These are phyloP conservation scores for Marasmarcha lunaedactyla DNA, from an alignment of 2,888 invertebrate species.

Conservation along the genomic window DNA sequence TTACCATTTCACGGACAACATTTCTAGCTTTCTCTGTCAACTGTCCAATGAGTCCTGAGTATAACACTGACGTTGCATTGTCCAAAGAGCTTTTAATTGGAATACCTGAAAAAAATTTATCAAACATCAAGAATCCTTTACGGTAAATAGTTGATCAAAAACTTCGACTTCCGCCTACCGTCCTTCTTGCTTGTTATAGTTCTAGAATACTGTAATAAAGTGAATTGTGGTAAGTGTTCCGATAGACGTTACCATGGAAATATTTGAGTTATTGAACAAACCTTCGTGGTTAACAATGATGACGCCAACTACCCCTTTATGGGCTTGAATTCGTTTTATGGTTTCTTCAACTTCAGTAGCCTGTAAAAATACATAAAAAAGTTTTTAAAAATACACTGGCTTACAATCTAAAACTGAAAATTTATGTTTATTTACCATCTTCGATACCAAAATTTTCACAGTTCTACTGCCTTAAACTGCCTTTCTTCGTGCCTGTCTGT, in stretches of 20 bases:
- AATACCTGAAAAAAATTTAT: constrained; percentile 79
- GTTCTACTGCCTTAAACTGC: too few relatives aligned
- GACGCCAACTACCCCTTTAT: constrained; percentile 97
- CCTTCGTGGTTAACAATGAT: constrained; percentile 98
- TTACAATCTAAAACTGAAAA: too few relatives aligned
- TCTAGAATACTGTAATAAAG: too few relatives aligned
- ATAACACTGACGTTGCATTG: constrained; percentile 95
- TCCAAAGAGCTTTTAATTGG: constrained; percentile 94
- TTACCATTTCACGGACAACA: constrained; percentile 89
- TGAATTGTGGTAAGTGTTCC: too few relatives aligned
- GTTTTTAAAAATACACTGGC: constrained; percentile 1
- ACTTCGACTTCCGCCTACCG: too few relatives aligned
- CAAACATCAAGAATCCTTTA: background rate
- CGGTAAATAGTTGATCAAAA: too few relatives aligned
- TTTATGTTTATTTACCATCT: too few relatives aligned
- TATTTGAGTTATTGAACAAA: constrained; percentile 56
- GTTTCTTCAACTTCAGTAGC: constrained; percentile 96
- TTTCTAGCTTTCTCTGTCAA: constrained; percentile 93
- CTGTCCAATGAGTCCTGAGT: constrained; percentile 92
- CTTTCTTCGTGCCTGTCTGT: too few relatives aligned
- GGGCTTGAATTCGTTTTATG: constrained; percentile 94
- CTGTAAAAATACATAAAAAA: constrained; percentile 35
- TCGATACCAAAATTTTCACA: too few relatives aligned
- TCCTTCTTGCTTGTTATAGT: too few relatives aligned
- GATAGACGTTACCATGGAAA: constrained; percentile 20